These are phyloP conservation scores for Myripristis jacobus DNA, from an alignment of 2,797 vertebrate genomes.

Conservation along the genomic window DNA sequence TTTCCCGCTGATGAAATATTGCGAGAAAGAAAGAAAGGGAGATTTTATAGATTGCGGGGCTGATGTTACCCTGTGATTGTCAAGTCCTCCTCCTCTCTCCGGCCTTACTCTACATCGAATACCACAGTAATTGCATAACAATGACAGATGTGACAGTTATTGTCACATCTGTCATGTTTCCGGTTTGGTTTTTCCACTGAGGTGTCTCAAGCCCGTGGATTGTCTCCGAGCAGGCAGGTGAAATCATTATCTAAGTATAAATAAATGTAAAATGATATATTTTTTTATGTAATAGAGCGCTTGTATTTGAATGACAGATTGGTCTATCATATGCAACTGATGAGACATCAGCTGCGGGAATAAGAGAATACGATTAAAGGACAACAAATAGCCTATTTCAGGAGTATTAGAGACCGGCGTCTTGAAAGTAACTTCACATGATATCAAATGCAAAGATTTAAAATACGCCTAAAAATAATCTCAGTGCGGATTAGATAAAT, in stretches of 20 bases:
- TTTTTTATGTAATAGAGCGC: neutral
- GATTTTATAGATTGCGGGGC: neutral
- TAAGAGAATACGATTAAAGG: neutral
- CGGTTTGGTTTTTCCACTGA: neutral
- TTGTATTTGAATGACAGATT: neutral
- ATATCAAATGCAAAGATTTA: neutral
- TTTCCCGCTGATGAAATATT: neutral
- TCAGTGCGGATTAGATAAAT: neutral
- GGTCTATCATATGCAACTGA: neutral
- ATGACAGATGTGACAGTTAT: conserved; percentile 11
- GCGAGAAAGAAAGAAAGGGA: neutral
- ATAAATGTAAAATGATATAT: neutral
- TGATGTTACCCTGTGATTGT: neutral
- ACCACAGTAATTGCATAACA: conserved; percentile 4
- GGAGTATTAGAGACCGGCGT: neutral
- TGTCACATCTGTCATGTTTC: conserved; percentile 16
- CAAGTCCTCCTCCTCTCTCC: neutral
- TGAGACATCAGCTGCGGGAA: conserved; percentile 5
- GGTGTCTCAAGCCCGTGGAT: conserved; percentile 2
- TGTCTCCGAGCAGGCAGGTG: neutral
- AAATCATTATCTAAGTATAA: conserved; percentile 1
- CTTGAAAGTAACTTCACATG: neutral
- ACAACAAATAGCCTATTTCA: neutral
- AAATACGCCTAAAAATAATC: conserved; percentile 2
- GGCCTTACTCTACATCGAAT: conserved; percentile 1